phyloP scores from a whole-genome alignment of 2,888 invertebrate species.

The Eilema griseolum region DNA sequence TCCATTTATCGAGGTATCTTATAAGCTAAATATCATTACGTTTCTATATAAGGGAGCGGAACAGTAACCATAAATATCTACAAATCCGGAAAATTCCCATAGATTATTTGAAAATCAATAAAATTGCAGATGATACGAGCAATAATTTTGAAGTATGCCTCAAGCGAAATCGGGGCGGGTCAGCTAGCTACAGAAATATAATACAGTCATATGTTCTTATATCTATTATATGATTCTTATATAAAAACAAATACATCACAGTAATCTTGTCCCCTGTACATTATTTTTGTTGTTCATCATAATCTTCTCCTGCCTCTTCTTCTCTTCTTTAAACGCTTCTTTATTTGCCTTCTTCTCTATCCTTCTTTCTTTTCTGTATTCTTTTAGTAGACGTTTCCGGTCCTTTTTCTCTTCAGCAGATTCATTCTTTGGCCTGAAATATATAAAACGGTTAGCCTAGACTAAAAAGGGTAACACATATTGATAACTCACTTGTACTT shows the following conservation, averaged over 20 bases:
- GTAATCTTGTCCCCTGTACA: slow-evolving; percentile 90
- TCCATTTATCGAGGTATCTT: no score
- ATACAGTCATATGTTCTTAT: slow-evolving; percentile 28
- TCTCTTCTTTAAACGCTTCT: slow-evolving; percentile 94
- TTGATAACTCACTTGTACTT: no score
- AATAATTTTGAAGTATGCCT: no score
- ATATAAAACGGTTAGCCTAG: no score
- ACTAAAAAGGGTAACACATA: no score
- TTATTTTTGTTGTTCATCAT: slow-evolving; percentile 91
- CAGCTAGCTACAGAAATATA: slow-evolving; percentile 13
- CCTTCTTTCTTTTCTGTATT: slow-evolving; percentile 92
- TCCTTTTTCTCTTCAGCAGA: slow-evolving; percentile 91
- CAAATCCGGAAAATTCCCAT: no score
- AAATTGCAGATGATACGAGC: no score
- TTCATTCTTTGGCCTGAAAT: slow-evolving; percentile 91
- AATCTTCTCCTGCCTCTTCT: slow-evolving; percentile 93
- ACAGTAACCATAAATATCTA: no score
- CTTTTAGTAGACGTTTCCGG: slow-evolving; percentile 92
- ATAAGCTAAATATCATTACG: no score
- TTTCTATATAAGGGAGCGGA: no score
- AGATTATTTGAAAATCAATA: no score
- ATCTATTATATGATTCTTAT: slow-evolving; percentile 36
- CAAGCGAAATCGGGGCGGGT: no score
- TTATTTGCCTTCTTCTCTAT: slow-evolving; percentile 93
- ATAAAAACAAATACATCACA: slow-evolving; percentile 61